These are phyloP conservation scores for Coracias cyanogaster DNA, from an alignment of 2,797 vertebrate genomes.

Conservation along the genomic window DNA sequence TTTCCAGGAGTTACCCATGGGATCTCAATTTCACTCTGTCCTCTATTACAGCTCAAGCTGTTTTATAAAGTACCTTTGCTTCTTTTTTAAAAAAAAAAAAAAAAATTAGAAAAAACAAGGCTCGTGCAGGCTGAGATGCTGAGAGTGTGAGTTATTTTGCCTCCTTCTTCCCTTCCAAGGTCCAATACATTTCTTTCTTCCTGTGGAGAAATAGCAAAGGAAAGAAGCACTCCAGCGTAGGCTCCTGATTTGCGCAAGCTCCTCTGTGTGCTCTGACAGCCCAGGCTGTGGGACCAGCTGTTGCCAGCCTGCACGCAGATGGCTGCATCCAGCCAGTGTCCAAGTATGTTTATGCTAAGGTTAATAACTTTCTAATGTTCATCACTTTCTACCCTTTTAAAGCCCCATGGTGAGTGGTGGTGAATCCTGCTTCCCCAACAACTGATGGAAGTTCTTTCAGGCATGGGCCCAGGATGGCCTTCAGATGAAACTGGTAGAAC, in stretches of 20 bases:
- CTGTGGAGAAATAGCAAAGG: neutral
- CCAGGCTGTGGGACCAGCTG: neutral
- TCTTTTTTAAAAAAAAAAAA: neutral
- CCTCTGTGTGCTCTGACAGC: neutral
- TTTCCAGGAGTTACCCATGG: conserved; percentile 15
- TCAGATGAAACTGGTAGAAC: neutral
- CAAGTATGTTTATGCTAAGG: neutral
- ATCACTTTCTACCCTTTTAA: neutral
- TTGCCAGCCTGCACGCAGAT: neutral
- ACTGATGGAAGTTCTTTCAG: neutral
- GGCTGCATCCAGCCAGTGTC: neutral
- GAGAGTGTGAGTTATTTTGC: neutral
- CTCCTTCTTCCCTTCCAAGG: neutral
- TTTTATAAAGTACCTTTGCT: conserved; percentile 18
- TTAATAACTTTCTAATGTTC: neutral
- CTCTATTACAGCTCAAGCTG: neutral
- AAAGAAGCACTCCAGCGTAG: neutral
- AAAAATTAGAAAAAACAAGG: too few species aligned
- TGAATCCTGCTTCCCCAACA: neutral
- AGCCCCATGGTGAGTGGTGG: neutral
- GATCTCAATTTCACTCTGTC: conserved; percentile 12
- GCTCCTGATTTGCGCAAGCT: neutral
- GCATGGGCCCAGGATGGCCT: neutral
- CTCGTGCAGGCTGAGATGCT: neutral
- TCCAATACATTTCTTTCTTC: neutral